phyloP scores from a whole-genome alignment of 2,888 invertebrate genomes.

The Eupithecia centaureata region DNA sequence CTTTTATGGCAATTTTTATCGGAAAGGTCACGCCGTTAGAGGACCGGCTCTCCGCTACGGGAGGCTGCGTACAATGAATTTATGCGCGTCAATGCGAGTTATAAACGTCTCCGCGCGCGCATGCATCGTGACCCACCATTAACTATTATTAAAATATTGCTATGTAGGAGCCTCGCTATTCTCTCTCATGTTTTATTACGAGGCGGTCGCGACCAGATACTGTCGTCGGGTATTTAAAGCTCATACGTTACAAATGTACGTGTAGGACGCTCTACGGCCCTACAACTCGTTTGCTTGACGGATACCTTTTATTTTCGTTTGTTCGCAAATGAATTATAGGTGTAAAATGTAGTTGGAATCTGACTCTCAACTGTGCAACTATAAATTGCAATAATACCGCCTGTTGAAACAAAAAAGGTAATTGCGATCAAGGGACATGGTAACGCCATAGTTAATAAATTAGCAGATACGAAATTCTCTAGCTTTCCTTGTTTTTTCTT shows the following conservation, averaged over 20 bases:
- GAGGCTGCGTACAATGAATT: conserved; percentile 71
- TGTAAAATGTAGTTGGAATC: conserved; percentile 72
- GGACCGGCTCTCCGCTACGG: conserved; percentile 58
- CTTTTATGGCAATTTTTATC: conserved; percentile 60
- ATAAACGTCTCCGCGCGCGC: conserved; percentile 77
- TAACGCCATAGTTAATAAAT: conserved; percentile 53
- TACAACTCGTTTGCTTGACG: conserved; percentile 59
- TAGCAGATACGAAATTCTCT: conserved; percentile 42
- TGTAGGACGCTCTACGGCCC: conserved; percentile 65
- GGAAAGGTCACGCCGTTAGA: conserved; percentile 57
- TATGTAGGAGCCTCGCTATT: conserved; percentile 77
- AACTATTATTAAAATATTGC: conserved; percentile 83
- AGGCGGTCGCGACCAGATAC: conserved; percentile 69
- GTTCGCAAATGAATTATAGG: conserved; percentile 73
- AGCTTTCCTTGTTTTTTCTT: conserved; percentile 35
- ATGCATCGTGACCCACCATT: conserved; percentile 78
- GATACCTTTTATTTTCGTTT: conserved; percentile 66
- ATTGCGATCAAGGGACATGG: conserved; percentile 57
- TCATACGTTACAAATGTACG: conserved; percentile 76
- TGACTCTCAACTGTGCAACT: conserved; percentile 63
- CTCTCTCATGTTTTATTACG: conserved; percentile 80
- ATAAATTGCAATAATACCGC: conserved; percentile 72
- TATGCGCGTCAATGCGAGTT: conserved; percentile 78
- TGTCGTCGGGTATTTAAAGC: conserved; percentile 80
- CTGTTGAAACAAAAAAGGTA: conserved; percentile 59